These are phyloP conservation scores for Heliconius ethilla DNA, from an alignment of 2,888 invertebrate genomes.

Conservation along the genomic window DNA sequence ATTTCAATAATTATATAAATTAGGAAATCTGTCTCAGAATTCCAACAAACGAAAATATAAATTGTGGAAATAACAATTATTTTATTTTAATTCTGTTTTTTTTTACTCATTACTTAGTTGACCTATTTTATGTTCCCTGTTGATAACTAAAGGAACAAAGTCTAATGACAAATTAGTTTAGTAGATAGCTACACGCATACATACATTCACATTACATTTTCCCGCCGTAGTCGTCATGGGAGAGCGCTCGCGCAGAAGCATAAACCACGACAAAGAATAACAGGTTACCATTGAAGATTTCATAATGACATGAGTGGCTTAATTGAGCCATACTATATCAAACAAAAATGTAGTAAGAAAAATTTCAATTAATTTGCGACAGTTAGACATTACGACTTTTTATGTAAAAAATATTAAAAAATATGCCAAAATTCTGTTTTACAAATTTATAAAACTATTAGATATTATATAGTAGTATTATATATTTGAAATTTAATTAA, in stretches of 20 bases:
- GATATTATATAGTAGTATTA: not conserved
- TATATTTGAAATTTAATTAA: not conserved
- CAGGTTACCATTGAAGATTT: conserved; percentile 43
- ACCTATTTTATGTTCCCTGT: not conserved
- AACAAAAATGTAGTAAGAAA: conserved; percentile 7
- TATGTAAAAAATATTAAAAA: not conserved
- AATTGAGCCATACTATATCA: conserved; percentile 1
- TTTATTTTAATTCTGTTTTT: no score
- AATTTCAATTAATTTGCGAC: not conserved
- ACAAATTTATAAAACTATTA: not conserved
- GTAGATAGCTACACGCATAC: not conserved
- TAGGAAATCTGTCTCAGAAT: no score
- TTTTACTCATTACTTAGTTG: not conserved
- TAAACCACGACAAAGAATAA: conserved; percentile 67
- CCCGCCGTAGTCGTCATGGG: conserved; percentile 80
- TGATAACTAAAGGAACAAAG: conserved; percentile 10
- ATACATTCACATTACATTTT: conserved; percentile 54
- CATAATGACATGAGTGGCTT: conserved; percentile 30
- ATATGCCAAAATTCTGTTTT: not conserved
- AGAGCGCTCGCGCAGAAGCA: conserved; percentile 68
- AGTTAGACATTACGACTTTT: not conserved
- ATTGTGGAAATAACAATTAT: no score
- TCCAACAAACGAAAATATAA: no score
- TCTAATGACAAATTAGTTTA: conserved; percentile 26
- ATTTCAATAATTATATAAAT: no score